phyloP scores from a whole-genome alignment of 1,140 invertebrate species.

The Euwallacea fornicatus region DNA sequence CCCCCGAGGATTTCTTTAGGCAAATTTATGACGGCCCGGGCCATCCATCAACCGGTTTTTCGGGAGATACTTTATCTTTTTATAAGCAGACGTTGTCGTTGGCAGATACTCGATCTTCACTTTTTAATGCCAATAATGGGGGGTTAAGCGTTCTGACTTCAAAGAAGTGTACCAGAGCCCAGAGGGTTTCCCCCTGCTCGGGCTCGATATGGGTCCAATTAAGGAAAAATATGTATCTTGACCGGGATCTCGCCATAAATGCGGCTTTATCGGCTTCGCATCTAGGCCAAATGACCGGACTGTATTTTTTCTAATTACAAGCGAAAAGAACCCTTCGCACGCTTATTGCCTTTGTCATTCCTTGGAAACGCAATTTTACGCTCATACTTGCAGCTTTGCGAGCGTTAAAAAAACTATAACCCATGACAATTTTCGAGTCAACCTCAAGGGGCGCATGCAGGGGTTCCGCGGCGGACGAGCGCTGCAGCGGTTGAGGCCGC shows the following conservation, averaged over 20 bases:
- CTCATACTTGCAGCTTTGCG: conserved; percentile 1
- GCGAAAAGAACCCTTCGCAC: conserved; percentile 17
- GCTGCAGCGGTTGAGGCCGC: no score
- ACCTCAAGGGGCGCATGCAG: no score
- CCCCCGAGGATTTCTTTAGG: conserved; percentile 43
- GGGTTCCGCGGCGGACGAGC: no score
- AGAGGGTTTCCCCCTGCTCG: conserved; percentile 7
- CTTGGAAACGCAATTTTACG: conserved; percentile 25
- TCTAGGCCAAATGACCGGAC: conserved; percentile 31
- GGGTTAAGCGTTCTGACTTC: conserved; percentile 23
- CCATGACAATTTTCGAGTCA: no score
- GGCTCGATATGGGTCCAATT: conserved; percentile 28
- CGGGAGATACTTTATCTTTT: conserved; percentile 39
- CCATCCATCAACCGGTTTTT: conserved; percentile 42
- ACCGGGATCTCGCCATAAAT: conserved; percentile 37
- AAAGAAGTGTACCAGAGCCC: not conserved
- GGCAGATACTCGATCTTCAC: conserved; percentile 24
- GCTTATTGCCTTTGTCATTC: conserved; percentile 22
- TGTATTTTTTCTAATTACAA: conserved; percentile 37
- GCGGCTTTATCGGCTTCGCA: conserved; percentile 30
- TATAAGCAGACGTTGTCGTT: conserved; percentile 36
- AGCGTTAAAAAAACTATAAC: not conserved
- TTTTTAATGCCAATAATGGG: conserved; percentile 37
- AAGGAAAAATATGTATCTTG: conserved; percentile 38
- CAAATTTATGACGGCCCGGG: conserved; percentile 42